Evolutionary conservation across 37 sponge, comb jelly and placozoan genomes (phyloP).

Genomic region (Hormiphora californensis): DNA sequence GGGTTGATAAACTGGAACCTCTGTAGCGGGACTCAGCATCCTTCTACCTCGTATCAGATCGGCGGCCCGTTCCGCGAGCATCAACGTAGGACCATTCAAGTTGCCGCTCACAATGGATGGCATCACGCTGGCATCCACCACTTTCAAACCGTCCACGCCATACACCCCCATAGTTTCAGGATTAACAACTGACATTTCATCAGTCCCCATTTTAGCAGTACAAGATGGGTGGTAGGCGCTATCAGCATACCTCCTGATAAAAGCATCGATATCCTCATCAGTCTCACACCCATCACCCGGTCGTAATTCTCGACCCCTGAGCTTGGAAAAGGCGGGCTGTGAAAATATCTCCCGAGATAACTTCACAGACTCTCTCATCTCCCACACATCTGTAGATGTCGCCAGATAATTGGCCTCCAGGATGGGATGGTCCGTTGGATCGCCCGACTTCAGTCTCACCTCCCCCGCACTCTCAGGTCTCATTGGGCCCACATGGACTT

Average conservation of each 20-base stretch:
- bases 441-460: slow-evolving; percentile 54
- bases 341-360: slow-evolving; percentile 56
- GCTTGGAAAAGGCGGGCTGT: slow-evolving; percentile 31
- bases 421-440: slow-evolving; percentile 59
- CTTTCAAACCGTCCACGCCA: slow-evolving; percentile 65
- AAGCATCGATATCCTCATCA: slow-evolving; percentile 68
- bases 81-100: slow-evolving; percentile 66
- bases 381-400: slow-evolving; percentile 59
- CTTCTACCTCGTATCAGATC: slow-evolving; percentile 64
- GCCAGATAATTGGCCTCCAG: slow-evolving; percentile 74
- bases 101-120: slow-evolving; percentile 69
- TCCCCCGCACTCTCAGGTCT: slow-evolving; percentile 62
- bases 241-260: slow-evolving; percentile 59
- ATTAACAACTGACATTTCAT: slow-evolving; percentile 67
- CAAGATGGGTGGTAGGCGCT: slow-evolving; percentile 67
- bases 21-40: not conserved
- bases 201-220: slow-evolving; percentile 81
- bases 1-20: slow-evolving; percentile 29
- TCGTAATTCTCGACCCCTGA: slow-evolving; percentile 18
- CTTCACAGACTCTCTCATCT: slow-evolving; percentile 61
- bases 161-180: slow-evolving; percentile 61
- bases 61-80: slow-evolving; percentile 85
- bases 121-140: slow-evolving; percentile 85
- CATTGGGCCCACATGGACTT: slow-evolving; percentile 39
- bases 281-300: slow-evolving; percentile 54